Percentiles rank a stretch among this genome's conserved stretches.
These are phyloP conservation scores for Unio delphinus DNA, from an alignment of 2,888 invertebrate species.

Conservation along the genomic window DNA sequence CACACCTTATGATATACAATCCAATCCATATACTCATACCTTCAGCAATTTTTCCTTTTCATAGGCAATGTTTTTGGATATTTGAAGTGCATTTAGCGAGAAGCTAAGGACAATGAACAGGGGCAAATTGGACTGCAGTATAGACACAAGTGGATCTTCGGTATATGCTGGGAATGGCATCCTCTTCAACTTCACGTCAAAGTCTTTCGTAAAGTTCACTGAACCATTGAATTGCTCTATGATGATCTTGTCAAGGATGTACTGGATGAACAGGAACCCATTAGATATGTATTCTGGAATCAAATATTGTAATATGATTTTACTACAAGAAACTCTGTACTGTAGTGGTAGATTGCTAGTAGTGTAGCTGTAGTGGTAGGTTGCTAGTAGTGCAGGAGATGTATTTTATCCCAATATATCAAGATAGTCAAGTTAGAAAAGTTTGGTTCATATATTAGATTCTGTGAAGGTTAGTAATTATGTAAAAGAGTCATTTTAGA, in stretches of 20 bases:
- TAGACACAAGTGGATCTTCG: conserved; percentile 79
- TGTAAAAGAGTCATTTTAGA: too few relatives aligned
- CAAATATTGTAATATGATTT: too few relatives aligned
- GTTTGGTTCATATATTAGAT: too few relatives aligned
- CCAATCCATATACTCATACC: conserved; percentile 30
- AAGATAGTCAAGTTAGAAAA: too few relatives aligned
- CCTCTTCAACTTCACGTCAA: conserved; percentile 75
- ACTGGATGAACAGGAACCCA: conserved; percentile 80
- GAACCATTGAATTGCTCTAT: conserved; percentile 36
- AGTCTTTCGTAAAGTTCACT: conserved; percentile 66
- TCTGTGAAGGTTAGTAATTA: too few relatives aligned
- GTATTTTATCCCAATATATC: too few relatives aligned
- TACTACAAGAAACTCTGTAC: too few relatives aligned
- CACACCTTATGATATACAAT: too few relatives aligned
- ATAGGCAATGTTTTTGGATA: conserved; percentile 81
- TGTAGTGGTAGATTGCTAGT: too few relatives aligned
- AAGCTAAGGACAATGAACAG: conserved; percentile 85
- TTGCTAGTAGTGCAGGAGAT: too few relatives aligned
- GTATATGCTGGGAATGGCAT: conserved; percentile 83
- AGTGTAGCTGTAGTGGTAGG: too few relatives aligned
- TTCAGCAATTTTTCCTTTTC: conserved; percentile 80
- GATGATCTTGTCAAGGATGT: conserved; percentile 74
- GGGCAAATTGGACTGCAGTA: conserved; percentile 80
- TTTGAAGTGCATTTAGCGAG: conserved; percentile 84
- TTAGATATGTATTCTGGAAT: conserved; percentile 76